phyloP scores from a whole-genome alignment of 2,113 vertebrate species.

The Notarius quadriscutis region DNA sequence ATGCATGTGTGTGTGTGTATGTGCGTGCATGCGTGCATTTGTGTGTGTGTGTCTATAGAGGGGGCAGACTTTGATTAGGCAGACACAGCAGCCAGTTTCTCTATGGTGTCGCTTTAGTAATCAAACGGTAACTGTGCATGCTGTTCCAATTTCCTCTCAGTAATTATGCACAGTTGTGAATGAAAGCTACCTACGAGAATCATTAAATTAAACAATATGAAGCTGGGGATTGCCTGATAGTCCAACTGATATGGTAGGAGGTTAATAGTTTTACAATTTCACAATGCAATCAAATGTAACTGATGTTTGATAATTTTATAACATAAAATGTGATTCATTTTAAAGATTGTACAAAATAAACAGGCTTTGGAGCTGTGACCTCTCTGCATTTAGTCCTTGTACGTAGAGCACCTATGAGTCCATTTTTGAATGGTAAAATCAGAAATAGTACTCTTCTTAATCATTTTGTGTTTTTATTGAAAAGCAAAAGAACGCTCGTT shows the following conservation, averaged over 20 bases:
- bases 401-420: neutral
- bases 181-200: constrained; percentile 46
- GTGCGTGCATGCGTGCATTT: constrained; percentile 2
- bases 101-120: constrained; percentile 41
- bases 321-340: neutral
- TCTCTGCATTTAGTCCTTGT: neutral
- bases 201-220: constrained; percentile 41
- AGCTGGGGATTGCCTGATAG: constrained; percentile 37
- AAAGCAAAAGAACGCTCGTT: neutral
- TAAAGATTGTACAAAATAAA: neutral
- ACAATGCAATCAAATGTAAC: constrained; percentile 12
- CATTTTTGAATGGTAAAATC: neutral
- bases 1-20: neutral
- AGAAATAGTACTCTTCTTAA: neutral
- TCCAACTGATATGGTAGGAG: constrained; percentile 12
- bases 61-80: constrained; percentile 46
- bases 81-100: constrained; percentile 39
- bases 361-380: neutral
- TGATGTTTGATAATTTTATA: neutral
- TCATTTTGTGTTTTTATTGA: neutral
- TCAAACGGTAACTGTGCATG: constrained; percentile 40
- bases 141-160: constrained; percentile 50
- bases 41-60: constrained; percentile 15
- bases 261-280: constrained; percentile 20
- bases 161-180: constrained; percentile 55